These are phyloP conservation scores for Cyprinodon diabolis DNA, from an alignment of 2,797 vertebrate genomes.

Conservation along the genomic window DNA sequence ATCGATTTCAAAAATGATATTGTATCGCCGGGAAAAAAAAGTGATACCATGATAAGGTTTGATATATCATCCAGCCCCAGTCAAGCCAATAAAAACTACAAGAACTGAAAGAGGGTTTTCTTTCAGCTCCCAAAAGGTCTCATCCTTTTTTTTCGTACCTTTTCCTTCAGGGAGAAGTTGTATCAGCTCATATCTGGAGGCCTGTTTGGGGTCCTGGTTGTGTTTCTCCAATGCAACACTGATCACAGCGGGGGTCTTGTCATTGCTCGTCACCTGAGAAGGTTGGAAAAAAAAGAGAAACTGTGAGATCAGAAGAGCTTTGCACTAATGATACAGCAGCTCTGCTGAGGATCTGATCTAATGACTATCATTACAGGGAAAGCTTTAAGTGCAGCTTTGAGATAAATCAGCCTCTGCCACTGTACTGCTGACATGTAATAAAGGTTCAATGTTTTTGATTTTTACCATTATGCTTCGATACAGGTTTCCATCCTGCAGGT, in stretches of 20 bases:
- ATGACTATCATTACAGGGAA: constrained; percentile 57
- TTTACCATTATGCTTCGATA: constrained; percentile 92
- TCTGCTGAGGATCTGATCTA: constrained; percentile 29
- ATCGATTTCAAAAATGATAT: too few relatives aligned
- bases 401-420: constrained; percentile 22
- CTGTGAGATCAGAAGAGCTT: constrained; percentile 37
- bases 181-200: constrained; percentile 86
- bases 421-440: constrained; percentile 1
- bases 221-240: constrained; percentile 91
- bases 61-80: too few relatives aligned
- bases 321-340: constrained; percentile 41
- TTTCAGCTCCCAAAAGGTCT: background rate
- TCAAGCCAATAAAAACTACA: too few relatives aligned
- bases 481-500: constrained; percentile 87
- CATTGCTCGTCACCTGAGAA: constrained; percentile 89
- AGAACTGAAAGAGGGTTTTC: too few relatives aligned
- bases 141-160: constrained; percentile 74
- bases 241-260: constrained; percentile 90
- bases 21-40: too few relatives aligned
- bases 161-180: constrained; percentile 89
- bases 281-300: constrained; percentile 29
- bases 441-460: background rate
- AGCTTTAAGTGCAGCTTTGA: constrained; percentile 28
- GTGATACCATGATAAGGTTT: too few relatives aligned
- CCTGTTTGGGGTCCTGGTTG: constrained; percentile 83